Evolutionary conservation across 2,113 vertebrate species (phyloP).

Genomic region (cat (Felis catus)): F.catus_Fca126_mat1.0 CM031419.1:44342001-44342500

Average conservation of each 20-base stretch:
- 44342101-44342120: too few species aligned
- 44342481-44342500: neutral
- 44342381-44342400: neutral
- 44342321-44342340: neutral
- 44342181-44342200: too few species aligned
- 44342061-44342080: too few species aligned
- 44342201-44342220: too few species aligned
- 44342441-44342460: neutral
- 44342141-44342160: too few species aligned
- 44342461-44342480: neutral
- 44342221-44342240: neutral
- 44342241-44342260: neutral
- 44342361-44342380: neutral
- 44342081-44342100: too few species aligned
- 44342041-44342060: too few species aligned
- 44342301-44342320: neutral
- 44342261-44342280: neutral
- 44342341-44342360: neutral
- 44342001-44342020: neutral
- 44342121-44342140: too few species aligned
- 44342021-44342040: too few species aligned
- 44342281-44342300: neutral
- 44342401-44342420: neutral
- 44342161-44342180: too few species aligned
- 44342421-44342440: neutral